Conservation (phyloP, 2,888 invertebrate genomes). For the Ramazzottius varieornatus region DNA sequence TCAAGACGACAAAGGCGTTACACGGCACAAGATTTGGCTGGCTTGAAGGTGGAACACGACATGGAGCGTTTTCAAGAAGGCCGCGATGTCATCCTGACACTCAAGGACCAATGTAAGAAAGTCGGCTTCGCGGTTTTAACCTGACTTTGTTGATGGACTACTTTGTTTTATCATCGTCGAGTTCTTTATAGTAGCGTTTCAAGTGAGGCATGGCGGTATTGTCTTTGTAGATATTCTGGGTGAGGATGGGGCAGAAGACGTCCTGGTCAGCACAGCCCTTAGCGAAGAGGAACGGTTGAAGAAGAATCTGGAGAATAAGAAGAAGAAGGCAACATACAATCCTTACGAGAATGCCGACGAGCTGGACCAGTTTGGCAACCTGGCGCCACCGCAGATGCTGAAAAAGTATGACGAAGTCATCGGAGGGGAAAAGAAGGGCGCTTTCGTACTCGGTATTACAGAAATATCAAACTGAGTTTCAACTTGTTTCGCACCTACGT, state of each 20-base stretch:
- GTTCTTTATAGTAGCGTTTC: not conserved
- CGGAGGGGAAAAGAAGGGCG: conserved; percentile 36
- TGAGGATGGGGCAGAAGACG: conserved; percentile 45
- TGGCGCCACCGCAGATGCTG: conserved; percentile 32
- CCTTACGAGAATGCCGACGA: conserved; percentile 53
- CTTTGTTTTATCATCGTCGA: not conserved
- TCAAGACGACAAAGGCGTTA: conserved; percentile 25
- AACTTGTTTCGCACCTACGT: too few species aligned
- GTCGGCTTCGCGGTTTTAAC: not conserved
- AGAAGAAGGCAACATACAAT: conserved; percentile 40
- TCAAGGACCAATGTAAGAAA: conserved; percentile 51
- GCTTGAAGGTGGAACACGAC: conserved; percentile 57
- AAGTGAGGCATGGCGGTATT: not conserved
- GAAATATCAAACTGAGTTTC: too few species aligned
- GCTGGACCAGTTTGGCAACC: conserved; percentile 30
- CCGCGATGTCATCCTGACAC: conserved; percentile 53
- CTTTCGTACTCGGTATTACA: conserved; percentile 44
- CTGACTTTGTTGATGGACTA: not conserved
- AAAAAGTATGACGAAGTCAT: conserved; percentile 86
- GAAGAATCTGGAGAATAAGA: conserved; percentile 51
- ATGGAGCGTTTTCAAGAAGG: conserved; percentile 16
- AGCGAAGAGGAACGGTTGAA: conserved; percentile 21
- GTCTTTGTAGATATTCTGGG: conserved; percentile 37
- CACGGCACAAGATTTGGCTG: conserved; percentile 40
- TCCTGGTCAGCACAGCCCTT: conserved; percentile 41